These are phyloP conservation scores for Palythoa heliodiscus DNA, from an alignment of 92 coral and sea anemone genomes.

Conservation along the genomic window DNA sequence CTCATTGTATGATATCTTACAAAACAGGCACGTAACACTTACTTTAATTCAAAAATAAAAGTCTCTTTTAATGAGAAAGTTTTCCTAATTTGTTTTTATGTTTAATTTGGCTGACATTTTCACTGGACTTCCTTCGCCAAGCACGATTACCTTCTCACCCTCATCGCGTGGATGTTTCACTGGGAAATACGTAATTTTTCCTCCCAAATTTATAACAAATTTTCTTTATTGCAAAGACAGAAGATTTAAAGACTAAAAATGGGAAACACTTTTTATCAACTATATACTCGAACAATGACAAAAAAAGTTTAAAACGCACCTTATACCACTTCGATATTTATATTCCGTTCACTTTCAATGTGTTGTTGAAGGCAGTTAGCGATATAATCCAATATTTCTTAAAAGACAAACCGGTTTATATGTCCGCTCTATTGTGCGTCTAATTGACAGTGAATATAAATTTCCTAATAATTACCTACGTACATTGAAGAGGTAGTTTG, in stretches of 20 bases:
- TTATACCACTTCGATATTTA: neutral
- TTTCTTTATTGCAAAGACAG: no score
- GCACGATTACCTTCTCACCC: no score
- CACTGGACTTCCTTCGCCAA: neutral
- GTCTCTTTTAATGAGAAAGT: neutral
- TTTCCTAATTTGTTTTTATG: neutral
- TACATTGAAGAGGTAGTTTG: neutral
- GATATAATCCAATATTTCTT: constrained; percentile 9
- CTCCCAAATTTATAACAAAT: no score
- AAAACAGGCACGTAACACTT: neutral
- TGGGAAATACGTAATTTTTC: no score
- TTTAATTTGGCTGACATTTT: neutral
- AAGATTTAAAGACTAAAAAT: neutral
- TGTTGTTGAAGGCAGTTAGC: constrained; percentile 18
- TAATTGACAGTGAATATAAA: constrained; percentile 35
- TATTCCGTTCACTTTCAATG: neutral
- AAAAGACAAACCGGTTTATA: constrained; percentile 33
- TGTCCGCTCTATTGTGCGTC: constrained; percentile 17
- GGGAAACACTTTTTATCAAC: neutral
- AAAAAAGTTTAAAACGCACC: neutral
- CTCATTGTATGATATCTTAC: neutral
- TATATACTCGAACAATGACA: neutral
- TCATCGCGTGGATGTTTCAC: no score
- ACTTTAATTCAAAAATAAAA: neutral
- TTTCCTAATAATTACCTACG: constrained; percentile 23